phyloP scores from a whole-genome alignment of 2,113 vertebrate genomes.

The Chionodraco myersi region DNA sequence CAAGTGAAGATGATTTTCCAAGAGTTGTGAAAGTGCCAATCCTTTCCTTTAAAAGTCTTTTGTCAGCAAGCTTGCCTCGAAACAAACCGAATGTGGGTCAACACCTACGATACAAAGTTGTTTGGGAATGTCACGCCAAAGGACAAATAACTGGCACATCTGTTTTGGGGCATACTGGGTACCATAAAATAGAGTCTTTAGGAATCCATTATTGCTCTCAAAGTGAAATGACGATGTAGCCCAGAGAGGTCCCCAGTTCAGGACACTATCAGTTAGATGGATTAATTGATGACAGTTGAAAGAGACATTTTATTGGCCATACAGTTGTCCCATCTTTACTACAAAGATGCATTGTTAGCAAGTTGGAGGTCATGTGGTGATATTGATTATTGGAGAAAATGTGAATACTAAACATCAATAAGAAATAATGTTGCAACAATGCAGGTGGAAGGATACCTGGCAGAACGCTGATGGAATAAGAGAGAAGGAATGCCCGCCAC shows the following conservation, averaged over 20 bases:
- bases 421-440: conserved; percentile 30
- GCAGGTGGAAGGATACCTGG: accelerated
- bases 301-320: conserved; percentile 47
- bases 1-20: neutral
- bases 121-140: conserved; percentile 33
- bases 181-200: conserved; percentile 11
- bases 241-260: conserved; percentile 53
- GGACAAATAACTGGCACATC: neutral
- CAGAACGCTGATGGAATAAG: conserved; percentile 27
- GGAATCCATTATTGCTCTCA: conserved; percentile 37
- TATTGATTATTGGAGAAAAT: conserved; percentile 39
- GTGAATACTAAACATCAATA: conserved; percentile 21
- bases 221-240: neutral
- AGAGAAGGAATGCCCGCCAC: conserved; percentile 22
- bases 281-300: conserved; percentile 56
- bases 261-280: conserved; percentile 33
- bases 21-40: neutral
- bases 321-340: conserved; percentile 13
- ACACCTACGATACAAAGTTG: conserved; percentile 3
- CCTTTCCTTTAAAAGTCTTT: neutral
- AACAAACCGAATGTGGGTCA: neutral
- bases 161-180: neutral
- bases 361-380: conserved; percentile 1
- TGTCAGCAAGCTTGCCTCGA: neutral
- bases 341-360: conserved; percentile 26